Evolutionary conservation across 2,797 vertebrate species (phyloP), one percentile per base, ranked within the genome.

Genomic region (Philypnodon macrostomus): DNA sequence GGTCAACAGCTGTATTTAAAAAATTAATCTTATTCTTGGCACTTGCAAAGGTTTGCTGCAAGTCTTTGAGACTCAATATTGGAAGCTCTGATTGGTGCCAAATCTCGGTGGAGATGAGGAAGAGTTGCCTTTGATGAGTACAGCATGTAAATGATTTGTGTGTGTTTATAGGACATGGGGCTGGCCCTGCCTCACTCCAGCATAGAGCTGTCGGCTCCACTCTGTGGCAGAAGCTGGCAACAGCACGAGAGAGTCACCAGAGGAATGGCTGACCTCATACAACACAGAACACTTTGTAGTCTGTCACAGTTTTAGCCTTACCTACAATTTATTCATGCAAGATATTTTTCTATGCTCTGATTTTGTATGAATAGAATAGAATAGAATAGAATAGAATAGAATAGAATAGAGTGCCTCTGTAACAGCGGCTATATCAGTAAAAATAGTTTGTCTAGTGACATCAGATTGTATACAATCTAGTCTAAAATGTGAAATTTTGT

Each of bases 1-100:
- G 90, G 90, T 91, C 89, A 91, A 90, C 89, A 91, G 90, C 90
- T 90, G 90, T 90, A 88, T 90, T 90, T 88, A 88, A 91, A 92
- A 91, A 91, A 91, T 89, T 87, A 81, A 91, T 91, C 88, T 87
- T 79, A 87, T 88, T 88, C 85, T 90, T 90, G 89, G 88, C 90
- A 90, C 82, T 85, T 62, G 81, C 77, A 89, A 90, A 91, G 88
- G 89, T 91, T 90, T 90, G 82, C 67, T 41, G 65, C 62, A 31
- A 57, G 53, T 53, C 83, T 87, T 67, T 33, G 82, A 89, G 85
- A 89, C 77, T 83, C 75, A 81, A 83, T 79, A 77, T 81, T 85
- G 80, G 85, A 88, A 67, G 78, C 84, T 85, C 76, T 74, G 87
- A 88, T 89, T 82, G 64, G 83, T 66, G 23, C 80, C 75, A 61